phyloP scores from a whole-genome alignment of 2,888 invertebrate species.

The Bhutanitis thaidina region DNA sequence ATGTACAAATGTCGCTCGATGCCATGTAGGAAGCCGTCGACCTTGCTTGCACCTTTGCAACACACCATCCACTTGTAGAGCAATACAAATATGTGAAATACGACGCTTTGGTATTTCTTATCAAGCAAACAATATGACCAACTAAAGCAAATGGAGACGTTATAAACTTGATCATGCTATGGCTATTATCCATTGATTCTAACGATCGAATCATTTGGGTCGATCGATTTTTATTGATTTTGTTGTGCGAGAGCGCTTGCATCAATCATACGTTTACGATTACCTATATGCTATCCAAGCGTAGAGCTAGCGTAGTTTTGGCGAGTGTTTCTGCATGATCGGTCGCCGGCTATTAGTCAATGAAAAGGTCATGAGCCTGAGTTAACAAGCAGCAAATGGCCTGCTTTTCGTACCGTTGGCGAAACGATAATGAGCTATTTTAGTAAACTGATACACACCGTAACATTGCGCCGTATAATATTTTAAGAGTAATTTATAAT shows the following conservation, averaged over 20 bases:
- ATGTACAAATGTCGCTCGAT: conserved; percentile 20
- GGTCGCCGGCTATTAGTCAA: conserved; percentile 48
- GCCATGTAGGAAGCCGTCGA: conserved; percentile 57
- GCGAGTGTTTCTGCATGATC: conserved; percentile 59
- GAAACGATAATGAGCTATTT: conserved; percentile 20
- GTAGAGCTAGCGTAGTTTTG: conserved; percentile 37
- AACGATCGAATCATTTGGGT: neutral
- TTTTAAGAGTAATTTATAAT: no score
- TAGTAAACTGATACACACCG: neutral
- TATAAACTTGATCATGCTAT: neutral
- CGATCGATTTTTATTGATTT: no score
- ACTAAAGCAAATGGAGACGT: neutral
- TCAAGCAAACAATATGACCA: neutral
- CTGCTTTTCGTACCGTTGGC: conserved; percentile 51
- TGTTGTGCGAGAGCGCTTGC: no score
- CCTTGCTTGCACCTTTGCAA: conserved; percentile 45
- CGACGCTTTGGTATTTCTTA: neutral
- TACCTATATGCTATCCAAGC: conserved; percentile 8
- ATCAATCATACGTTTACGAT: neutral
- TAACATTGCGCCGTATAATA: no score
- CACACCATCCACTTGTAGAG: conserved; percentile 23
- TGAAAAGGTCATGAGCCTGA: conserved; percentile 48
- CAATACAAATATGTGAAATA: conserved; percentile 15
- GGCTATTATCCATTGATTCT: neutral
- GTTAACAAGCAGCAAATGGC: conserved; percentile 52